phyloP scores from a whole-genome alignment of 2,113 vertebrate species.

The Austrofundulus limnaeus region DNA sequence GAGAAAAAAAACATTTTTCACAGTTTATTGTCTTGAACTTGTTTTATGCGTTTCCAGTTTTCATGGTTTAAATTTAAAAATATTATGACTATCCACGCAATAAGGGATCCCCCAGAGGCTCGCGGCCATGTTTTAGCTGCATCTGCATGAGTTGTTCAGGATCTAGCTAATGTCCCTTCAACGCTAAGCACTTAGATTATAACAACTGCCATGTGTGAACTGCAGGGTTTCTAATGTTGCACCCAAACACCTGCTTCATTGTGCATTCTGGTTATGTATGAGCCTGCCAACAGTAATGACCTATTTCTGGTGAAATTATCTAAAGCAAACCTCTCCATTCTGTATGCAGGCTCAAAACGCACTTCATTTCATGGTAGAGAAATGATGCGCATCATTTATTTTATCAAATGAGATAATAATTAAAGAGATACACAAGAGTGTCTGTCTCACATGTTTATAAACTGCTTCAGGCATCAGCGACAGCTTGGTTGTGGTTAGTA shows the following conservation, averaged over 20 bases:
- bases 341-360: slow-evolving; percentile 28
- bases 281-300: slow-evolving; percentile 26
- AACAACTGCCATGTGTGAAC: slow-evolving; percentile 30
- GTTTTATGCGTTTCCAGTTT: slow-evolving; percentile 26
- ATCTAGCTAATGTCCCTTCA: slow-evolving; percentile 25
- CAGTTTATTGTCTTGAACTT: slow-evolving; percentile 12
- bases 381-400: slow-evolving; percentile 33
- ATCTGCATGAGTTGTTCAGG: slow-evolving; percentile 41
- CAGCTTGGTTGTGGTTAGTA: slow-evolving; percentile 19
- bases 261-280: slow-evolving; percentile 5
- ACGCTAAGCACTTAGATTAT: slow-evolving; percentile 21
- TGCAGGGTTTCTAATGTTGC: slow-evolving; percentile 24
- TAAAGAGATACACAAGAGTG: slow-evolving; percentile 41
- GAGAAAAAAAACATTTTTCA: slow-evolving; percentile 15
- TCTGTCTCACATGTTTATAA: slow-evolving; percentile 46
- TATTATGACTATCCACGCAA: slow-evolving; percentile 25
- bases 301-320: slow-evolving; percentile 37
- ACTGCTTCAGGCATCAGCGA: slow-evolving; percentile 32
- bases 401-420: slow-evolving; percentile 51
- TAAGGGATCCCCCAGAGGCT: slow-evolving; percentile 24
- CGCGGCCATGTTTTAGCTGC: slow-evolving; percentile 42
- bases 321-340: slow-evolving; percentile 41
- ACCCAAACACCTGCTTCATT: slow-evolving; percentile 29
- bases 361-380: slow-evolving; percentile 56
- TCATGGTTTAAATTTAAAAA: slow-evolving; percentile 26